Conservation (phyloP, 1,140 invertebrate species). For the Holotrichia oblita region DNA sequence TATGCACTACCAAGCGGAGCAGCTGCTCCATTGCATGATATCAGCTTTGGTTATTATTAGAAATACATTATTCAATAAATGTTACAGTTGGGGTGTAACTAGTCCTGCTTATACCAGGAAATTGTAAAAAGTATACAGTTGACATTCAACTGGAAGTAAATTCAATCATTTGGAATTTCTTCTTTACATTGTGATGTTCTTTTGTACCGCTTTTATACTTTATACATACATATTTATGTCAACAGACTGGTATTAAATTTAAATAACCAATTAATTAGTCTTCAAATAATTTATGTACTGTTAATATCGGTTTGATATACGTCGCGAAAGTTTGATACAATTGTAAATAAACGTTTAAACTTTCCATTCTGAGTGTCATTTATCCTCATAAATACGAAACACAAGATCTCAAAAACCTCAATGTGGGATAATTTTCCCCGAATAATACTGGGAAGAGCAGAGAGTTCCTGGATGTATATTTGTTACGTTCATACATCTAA, state of each 20-base stretch:
- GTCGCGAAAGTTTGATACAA: constrained; percentile 2
- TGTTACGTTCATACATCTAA: too few species aligned
- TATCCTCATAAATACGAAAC: too few species aligned
- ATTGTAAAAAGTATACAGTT: constrained; percentile 19
- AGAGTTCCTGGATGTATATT: too few species aligned
- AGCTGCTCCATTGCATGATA: constrained; percentile 77
- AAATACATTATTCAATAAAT: not conserved
- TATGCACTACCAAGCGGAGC: constrained; percentile 76
- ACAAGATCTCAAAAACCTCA: too few species aligned
- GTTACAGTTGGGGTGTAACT: constrained; percentile 43
- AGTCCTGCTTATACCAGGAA: constrained; percentile 42
- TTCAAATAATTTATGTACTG: constrained; percentile 7
- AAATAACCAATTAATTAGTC: too few species aligned
- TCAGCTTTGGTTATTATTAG: constrained; percentile 73
- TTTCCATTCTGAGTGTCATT: too few species aligned
- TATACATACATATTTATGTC: constrained; percentile 9
- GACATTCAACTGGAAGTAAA: constrained; percentile 38
- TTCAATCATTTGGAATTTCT: not conserved
- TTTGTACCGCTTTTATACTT: constrained; percentile 25
- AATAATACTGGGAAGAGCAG: too few species aligned
- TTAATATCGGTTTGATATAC: not conserved
- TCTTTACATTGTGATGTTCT: constrained; percentile 30
- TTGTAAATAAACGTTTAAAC: constrained; percentile 9
- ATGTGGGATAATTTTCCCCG: too few species aligned
- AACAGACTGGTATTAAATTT: constrained; percentile 25